Conservation (phyloP, 2,888 invertebrate genomes). For the Lymantria monacha region DNA sequence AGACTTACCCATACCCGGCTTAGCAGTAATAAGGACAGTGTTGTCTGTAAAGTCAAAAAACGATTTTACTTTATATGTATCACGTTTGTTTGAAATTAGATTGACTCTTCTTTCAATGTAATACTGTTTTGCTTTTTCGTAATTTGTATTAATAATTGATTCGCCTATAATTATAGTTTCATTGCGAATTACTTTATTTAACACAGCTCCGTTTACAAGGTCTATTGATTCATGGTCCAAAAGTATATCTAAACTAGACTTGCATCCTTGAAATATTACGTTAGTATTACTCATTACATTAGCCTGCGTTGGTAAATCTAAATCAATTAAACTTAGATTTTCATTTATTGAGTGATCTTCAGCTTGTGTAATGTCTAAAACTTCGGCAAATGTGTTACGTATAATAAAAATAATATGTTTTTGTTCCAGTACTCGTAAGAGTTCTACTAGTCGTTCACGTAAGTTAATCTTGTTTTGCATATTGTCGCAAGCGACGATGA, state of each 20-base stretch:
- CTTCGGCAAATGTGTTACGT: neutral
- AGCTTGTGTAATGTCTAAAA: neutral
- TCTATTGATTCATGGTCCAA: neutral
- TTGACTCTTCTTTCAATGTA: constrained; percentile 12
- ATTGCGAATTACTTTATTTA: constrained; percentile 5
- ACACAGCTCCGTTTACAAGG: constrained; percentile 1
- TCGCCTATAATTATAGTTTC: constrained; percentile 7
- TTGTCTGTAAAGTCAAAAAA: constrained; percentile 1
- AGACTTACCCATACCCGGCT: constrained; percentile 21
- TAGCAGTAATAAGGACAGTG: constrained; percentile 5
- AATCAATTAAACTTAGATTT: no score
- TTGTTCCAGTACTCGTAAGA: neutral
- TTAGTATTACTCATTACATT: neutral
- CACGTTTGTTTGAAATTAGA: neutral
- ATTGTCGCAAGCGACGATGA: neutral
- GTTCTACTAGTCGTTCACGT: neutral
- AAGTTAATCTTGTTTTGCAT: neutral
- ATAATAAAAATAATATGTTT: constrained; percentile 4
- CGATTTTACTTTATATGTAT: neutral
- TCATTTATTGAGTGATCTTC: neutral
- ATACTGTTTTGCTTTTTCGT: constrained; percentile 9
- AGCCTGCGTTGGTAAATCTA: neutral
- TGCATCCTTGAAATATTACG: constrained; percentile 6
- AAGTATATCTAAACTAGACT: constrained; percentile 1
- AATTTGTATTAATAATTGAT: constrained; percentile 4